Evolutionary conservation across 2,888 invertebrate species (phyloP), one percentile per base, ranked within the genome.

Genomic region (Camptogramma bilineatum): DNA sequence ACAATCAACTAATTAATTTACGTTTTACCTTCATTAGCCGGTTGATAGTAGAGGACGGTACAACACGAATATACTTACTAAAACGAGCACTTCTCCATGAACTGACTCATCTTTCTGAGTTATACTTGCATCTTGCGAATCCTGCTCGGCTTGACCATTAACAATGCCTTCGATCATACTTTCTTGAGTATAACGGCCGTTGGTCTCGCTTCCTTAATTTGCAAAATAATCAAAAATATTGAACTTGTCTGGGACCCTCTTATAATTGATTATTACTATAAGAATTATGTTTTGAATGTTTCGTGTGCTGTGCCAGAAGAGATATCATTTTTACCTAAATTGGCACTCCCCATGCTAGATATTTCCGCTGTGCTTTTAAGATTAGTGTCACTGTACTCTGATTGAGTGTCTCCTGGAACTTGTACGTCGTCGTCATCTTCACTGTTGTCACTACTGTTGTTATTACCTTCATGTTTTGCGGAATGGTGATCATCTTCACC

Each of bases 401-500:
- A 85, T 70, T 86, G 80, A 74, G 82, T 80, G 69, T 90, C 88
- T 80, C 94, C 86, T 85, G 91, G 93, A 78, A 93, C 84, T 82
- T 93, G 83, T 62, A 94, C 94, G 74, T 94, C 94, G 69, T 94
- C 94, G 69, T 94, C 94, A 63, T 94, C 94, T 79, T 94, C 91
- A 69, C 90, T 93, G 76, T 81, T 79, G 73, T 81, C 81, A 80
- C 78, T 79, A 75, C 50, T 68, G 54, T 79, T 86, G 77, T 79
- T 82, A 86, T 90, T 91, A 91, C 90, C 90, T 91, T 91, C 88
- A 64, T 75, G 79, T 70, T 77, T 73, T 70, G 84, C 66, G 63
- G 73, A 72, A 58, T 54, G 52, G 70, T 62, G 74, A 61, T 66
- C 71, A 60, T 77, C 72, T 62, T 78, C 78, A 64, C 68, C 70